Percentiles rank a stretch among this genome's conserved stretches.
These are phyloP conservation scores for Holothuria glaberrima DNA, from an alignment of 35 echinoderm and acorn worm species.

Conservation along the genomic window DNA sequence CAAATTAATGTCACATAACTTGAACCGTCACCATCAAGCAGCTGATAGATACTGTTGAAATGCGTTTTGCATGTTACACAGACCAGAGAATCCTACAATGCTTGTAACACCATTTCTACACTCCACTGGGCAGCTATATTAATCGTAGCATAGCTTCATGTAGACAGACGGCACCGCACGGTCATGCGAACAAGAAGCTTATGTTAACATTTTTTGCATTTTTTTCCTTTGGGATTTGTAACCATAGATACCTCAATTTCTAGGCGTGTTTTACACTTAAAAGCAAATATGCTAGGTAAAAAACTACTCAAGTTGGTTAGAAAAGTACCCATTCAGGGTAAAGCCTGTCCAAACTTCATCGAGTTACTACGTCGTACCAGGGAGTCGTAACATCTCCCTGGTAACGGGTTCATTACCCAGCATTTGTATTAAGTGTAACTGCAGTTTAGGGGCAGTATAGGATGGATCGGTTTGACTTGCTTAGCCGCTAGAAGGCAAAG, in stretches of 20 bases:
- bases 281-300: neutral
- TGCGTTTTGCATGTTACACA: neutral
- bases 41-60: neutral
- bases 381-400: no score
- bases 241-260: neutral
- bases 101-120: neutral
- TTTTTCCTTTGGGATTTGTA: neutral
- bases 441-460: no score
- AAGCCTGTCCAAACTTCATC: no score
- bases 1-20: no score
- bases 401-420: no score
- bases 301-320: no score
- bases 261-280: neutral
- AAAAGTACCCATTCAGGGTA: no score
- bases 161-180: neutral
- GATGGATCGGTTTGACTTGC: no score
- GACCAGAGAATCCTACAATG: neutral
- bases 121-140: constrained; percentile 35
- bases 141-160: constrained; percentile 17
- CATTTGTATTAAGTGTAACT: no score
- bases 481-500: no score
- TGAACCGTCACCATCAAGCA: no score
- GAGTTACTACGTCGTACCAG: no score
- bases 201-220: constrained; percentile 20
- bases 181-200: neutral